A percentile compares a stretch with the other conserved stretches of the same genome.
phyloP scores from a whole-genome alignment of 2,113 vertebrate genomes.

The Esox niger region DNA sequence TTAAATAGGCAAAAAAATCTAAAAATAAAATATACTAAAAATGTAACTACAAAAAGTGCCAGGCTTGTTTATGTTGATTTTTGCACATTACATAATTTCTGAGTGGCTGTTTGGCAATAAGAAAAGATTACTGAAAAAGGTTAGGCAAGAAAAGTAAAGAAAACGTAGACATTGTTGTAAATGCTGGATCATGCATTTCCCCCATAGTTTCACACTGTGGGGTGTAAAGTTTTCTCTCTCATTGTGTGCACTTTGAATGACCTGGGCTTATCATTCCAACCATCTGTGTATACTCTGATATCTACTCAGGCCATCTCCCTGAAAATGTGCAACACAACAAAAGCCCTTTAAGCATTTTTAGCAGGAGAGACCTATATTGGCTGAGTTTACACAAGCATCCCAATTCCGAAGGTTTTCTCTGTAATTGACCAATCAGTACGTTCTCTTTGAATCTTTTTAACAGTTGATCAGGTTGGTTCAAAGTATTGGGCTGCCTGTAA shows the following conservation, averaged over 20 bases:
- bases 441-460: too few species aligned
- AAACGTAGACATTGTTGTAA: too few species aligned
- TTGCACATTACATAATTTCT: too few species aligned
- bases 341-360: conserved; percentile 43
- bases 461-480: too few species aligned
- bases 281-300: conserved; percentile 19
- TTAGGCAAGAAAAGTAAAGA: too few species aligned
- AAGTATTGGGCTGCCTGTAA: too few species aligned
- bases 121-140: background rate
- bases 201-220: background rate
- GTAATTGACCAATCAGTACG: too few species aligned
- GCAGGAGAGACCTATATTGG: conserved; percentile 53
- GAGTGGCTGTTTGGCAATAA: too few species aligned
- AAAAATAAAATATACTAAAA: background rate
- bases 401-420: conserved; percentile 24
- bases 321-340: conserved; percentile 38
- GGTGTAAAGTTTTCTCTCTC: background rate
- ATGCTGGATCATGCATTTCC: background rate
- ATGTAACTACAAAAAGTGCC: background rate
- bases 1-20: background rate
- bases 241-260: conserved; percentile 17
- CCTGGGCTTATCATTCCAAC: conserved; percentile 19
- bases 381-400: too few species aligned
- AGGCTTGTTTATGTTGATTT: background rate
- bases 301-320: conserved; percentile 43